Percentiles rank a stretch among this genome's conserved stretches.
Evolutionary conservation across 1,140 invertebrate species (phyloP).

Genomic region (Trachymyrmex cornetzi): DNA sequence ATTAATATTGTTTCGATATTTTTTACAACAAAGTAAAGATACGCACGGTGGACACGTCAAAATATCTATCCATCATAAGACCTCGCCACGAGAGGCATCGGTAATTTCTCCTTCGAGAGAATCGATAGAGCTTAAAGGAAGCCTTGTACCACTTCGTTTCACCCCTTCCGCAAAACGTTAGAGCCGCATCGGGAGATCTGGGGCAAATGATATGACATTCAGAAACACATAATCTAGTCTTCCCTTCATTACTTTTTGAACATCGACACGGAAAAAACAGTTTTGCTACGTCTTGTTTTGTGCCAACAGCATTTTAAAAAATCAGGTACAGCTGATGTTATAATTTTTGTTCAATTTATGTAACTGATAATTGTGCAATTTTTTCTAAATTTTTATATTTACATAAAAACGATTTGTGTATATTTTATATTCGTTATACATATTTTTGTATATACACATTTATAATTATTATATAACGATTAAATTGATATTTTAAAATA

Average conservation of each 20-base stretch:
- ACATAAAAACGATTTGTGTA: no score
- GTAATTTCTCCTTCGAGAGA: conserved; percentile 65
- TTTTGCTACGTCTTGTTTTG: no score
- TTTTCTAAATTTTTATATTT: no score
- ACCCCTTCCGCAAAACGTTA: conserved; percentile 46
- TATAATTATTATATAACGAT: no score
- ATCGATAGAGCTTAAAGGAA: conserved; percentile 76
- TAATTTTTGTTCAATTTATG: no score
- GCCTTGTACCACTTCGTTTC: conserved; percentile 62
- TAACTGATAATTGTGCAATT: no score
- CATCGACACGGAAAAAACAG: background rate
- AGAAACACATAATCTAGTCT: background rate
- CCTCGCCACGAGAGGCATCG: conserved; percentile 25
- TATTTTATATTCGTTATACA: no score
- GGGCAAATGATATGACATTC: conserved; percentile 61
- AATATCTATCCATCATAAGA: conserved; percentile 63
- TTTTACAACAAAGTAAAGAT: background rate
- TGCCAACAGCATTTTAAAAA: no score
- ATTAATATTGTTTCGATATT: background rate
- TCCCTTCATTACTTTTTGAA: background rate
- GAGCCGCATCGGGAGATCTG: conserved; percentile 52
- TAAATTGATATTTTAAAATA: no score
- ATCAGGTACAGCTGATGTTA: no score
- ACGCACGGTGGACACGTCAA: conserved; percentile 47
- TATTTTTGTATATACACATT: no score